Percentiles rank a stretch among this genome's conserved stretches.
Evolutionary conservation across 2,888 invertebrate species (phyloP).

Genomic region (Xestia sexstrigata): DNA sequence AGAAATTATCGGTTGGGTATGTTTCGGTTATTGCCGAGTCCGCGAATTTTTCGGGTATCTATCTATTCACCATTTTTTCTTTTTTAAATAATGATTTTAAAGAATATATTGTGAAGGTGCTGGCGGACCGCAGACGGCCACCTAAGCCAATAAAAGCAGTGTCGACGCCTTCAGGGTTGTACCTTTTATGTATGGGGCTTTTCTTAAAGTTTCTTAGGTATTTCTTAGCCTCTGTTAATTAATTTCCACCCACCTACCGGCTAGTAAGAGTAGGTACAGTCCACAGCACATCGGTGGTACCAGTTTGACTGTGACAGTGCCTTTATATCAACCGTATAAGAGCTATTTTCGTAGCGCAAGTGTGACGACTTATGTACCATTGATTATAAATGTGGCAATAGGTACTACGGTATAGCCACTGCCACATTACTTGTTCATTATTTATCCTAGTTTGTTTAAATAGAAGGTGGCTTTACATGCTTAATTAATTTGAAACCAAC

Average conservation of each 20-base stretch:
- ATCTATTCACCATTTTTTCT: too few relatives aligned
- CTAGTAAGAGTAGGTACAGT: neutral
- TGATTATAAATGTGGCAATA: neutral
- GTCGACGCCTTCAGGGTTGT: neutral
- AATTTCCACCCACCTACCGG: neutral
- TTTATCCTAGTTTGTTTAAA: neutral
- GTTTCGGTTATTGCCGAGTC: neutral
- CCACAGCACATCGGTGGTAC: neutral
- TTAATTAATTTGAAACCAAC: constrained; percentile 17
- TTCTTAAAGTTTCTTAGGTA: neutral
- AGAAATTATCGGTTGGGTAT: neutral
- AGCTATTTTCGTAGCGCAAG: neutral
- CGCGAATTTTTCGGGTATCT: neutral
- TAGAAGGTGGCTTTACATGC: constrained; percentile 6
- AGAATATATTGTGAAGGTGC: neutral
- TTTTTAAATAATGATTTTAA: neutral
- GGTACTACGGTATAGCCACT: neutral
- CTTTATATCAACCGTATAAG: neutral
- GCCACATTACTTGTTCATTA: neutral
- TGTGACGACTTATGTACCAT: neutral
- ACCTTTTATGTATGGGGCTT: neutral
- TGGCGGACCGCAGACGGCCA: neutral
- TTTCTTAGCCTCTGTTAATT: neutral
- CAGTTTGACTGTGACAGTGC: neutral
- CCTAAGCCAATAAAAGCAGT: neutral